These are phyloP conservation scores for Capitulum mitella DNA, from an alignment of 2,888 invertebrate species.

Conservation along the genomic window DNA sequence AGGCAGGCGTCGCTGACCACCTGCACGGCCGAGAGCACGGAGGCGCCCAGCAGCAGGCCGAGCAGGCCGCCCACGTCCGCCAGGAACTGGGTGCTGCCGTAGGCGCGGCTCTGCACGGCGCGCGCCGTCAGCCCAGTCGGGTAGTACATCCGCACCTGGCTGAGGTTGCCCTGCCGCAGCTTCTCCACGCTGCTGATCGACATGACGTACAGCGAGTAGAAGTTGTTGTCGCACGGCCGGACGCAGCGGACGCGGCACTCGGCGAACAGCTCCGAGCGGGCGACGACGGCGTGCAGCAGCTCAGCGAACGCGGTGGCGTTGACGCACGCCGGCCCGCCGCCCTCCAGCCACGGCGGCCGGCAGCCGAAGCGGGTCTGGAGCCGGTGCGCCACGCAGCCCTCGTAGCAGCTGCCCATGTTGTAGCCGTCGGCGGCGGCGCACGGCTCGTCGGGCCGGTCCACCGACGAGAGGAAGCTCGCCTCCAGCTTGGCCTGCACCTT, in stretches of 20 bases:
- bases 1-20: not conserved
- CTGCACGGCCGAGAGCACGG: not conserved
- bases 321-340: not conserved
- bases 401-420: not conserved
- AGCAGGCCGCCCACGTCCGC: conserved; percentile 16
- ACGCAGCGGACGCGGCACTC: not conserved
- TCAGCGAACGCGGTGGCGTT: not conserved
- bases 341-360: not conserved
- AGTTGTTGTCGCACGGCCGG: conserved; percentile 9
- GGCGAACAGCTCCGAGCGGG: not conserved
- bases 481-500: conserved; percentile 18
- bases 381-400: not conserved
- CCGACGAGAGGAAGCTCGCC: not conserved
- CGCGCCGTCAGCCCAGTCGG: conserved; percentile 3
- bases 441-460: not conserved
- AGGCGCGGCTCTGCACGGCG: not conserved
- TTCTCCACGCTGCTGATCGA: not conserved
- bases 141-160: conserved; percentile 14
- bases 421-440: not conserved
- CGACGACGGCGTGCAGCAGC: not conserved
- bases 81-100: conserved; percentile 1
- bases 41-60: conserved; percentile 1
- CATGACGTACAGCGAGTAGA: conserved; percentile 11
- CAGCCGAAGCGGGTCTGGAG: not conserved
- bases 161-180: not conserved